Evolutionary conservation across 2,888 invertebrate genomes (phyloP).

Genomic region (Entomobrya proxima): DNA sequence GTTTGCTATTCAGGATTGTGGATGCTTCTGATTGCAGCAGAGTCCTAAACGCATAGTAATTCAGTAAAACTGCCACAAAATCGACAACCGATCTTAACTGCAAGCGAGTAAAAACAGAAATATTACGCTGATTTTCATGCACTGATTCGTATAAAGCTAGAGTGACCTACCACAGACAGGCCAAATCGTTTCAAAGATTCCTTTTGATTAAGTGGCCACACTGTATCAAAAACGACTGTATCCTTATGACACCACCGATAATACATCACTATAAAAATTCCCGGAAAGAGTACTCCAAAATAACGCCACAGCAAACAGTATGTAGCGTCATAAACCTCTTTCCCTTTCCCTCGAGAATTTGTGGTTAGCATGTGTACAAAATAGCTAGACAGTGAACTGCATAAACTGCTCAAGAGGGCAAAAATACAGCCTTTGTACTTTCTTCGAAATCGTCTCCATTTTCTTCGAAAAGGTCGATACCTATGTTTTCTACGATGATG

Average conservation of each 20-base stretch:
- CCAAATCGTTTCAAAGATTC: slow-evolving; percentile 35
- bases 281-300: slow-evolving; percentile 40
- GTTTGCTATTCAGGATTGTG: slow-evolving; percentile 63
- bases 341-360: not conserved
- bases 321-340: not conserved
- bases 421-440: slow-evolving; percentile 56
- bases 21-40: slow-evolving; percentile 53
- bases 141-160: too few species aligned
- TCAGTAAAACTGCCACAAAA: slow-evolving; percentile 23
- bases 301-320: slow-evolving; percentile 54
- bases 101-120: not conserved
- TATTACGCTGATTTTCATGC: not conserved
- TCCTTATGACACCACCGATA: slow-evolving; percentile 21
- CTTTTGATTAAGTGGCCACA: slow-evolving; percentile 40
- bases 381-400: slow-evolving; percentile 31
- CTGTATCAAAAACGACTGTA: slow-evolving; percentile 49
- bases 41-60: slow-evolving; percentile 29
- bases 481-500: not conserved
- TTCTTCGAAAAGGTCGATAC: slow-evolving; percentile 22
- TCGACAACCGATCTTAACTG: slow-evolving; percentile 33
- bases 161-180: slow-evolving; percentile 35
- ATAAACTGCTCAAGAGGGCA: slow-evolving; percentile 38
- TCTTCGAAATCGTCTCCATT: slow-evolving; percentile 49
- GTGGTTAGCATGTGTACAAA: slow-evolving; percentile 31
- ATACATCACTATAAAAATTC: slow-evolving; percentile 46